These are phyloP conservation scores for Apamea anceps DNA, from an alignment of 2,888 invertebrate genomes.

Conservation along the genomic window DNA sequence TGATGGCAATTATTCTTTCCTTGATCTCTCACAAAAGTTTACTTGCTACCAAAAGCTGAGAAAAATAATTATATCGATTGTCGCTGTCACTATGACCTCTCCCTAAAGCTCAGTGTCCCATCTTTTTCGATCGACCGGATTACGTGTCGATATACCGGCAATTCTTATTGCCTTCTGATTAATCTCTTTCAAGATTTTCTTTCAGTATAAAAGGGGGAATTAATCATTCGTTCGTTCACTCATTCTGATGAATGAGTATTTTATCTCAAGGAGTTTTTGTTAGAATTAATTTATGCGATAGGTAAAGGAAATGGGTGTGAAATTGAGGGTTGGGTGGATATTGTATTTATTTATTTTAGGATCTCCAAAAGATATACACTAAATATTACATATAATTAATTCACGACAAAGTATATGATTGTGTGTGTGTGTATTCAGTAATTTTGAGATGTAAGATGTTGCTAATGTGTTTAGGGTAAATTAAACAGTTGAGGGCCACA, in stretches of 20 bases:
- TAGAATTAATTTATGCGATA: conserved; percentile 35
- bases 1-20: too few relatives aligned
- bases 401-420: too few relatives aligned
- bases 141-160: conserved; percentile 54
- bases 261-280: conserved; percentile 39
- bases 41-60: not conserved
- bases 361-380: too few relatives aligned
- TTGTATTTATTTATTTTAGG: not conserved
- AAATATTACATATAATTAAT: too few relatives aligned
- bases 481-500: not conserved
- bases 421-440: too few relatives aligned
- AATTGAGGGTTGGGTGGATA: not conserved
- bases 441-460: not conserved
- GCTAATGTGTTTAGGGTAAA: not conserved
- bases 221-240: conserved; percentile 51
- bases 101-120: conserved; percentile 46
- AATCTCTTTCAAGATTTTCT: conserved; percentile 59
- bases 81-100: not conserved
- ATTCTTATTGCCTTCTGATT: conserved; percentile 63
- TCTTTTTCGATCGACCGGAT: conserved; percentile 58
- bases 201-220: conserved; percentile 44
- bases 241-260: conserved; percentile 54
- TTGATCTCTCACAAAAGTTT: too few relatives aligned
- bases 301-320: conserved; percentile 15
- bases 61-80: not conserved